phyloP scores from a whole-genome alignment of 2,113 vertebrate species.

The Leucopsar rothschildi region DNA sequence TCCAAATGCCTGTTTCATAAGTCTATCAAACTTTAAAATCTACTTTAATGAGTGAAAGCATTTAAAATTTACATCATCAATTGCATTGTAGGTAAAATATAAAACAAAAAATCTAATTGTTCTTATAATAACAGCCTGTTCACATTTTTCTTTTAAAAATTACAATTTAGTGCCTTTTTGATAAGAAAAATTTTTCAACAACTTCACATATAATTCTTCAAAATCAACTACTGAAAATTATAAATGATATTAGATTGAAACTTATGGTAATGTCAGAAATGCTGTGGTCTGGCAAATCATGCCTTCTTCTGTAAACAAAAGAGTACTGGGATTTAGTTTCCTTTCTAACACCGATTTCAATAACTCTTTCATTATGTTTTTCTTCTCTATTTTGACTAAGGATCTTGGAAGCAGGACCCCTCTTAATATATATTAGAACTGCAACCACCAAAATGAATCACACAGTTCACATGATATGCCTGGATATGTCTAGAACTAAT shows the following conservation, averaged over 20 bases:
- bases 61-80: background rate
- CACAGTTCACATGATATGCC: background rate
- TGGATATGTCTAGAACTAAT: background rate
- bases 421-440: background rate
- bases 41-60: background rate
- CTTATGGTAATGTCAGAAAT: background rate
- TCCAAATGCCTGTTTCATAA: background rate
- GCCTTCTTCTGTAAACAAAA: background rate
- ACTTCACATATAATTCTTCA: accelerated
- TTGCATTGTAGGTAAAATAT: too few species aligned
- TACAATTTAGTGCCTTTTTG: background rate
- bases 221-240: background rate
- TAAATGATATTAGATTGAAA: background rate
- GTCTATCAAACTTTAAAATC: background rate
- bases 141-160: background rate
- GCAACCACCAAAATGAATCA: background rate
- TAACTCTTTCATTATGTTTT: background rate
- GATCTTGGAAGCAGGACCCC: background rate
- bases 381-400: background rate
- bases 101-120: background rate
- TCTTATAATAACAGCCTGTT: background rate
- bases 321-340: background rate
- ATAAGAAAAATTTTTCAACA: background rate
- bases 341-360: background rate
- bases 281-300: background rate